Base-by-base conservation (phyloP, 2,797 vertebrate species). In the Hydrolagus colliei region DNA sequence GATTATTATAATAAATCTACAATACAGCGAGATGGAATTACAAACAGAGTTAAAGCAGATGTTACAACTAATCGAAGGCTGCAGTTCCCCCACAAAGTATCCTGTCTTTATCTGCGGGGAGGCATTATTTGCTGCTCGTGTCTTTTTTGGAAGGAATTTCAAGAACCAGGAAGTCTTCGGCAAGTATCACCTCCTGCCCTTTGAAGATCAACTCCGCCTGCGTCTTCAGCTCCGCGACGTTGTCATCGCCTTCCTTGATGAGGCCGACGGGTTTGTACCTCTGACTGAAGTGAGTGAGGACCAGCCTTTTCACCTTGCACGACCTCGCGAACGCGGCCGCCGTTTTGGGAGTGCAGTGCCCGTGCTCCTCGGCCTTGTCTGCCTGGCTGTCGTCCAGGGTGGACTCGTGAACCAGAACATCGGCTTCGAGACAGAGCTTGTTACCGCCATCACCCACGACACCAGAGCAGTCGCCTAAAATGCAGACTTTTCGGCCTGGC, bases 251-350 rank as follows among this genome's bases (percentile, higher is more conserved):
- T 1, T 95, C 94, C 1, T 86, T 92, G 11, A 87, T 87, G 87
- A 91, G 88, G 0, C 89, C 86, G 0, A 88, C 67, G 0, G 97
- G 96, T 86, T 94, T 96, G 87, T 97, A 98, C 16, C 97, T 89
- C 91, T 99, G 97, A 88, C 97, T 98, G 90, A 99, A 97, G 89
- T 99, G 97, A 62, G 95, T 93, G 86, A 99, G 90, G 72, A 96
- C 93, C 89, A 99, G 91, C 27, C 72, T 92, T 16, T 65, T 91
- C 0, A 87, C 96, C 0, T 85, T 2, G 86, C 96, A 98, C 0
- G 85, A 59, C 32, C 87, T 91, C 0, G 97, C 97, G 76, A 96
- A 93, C 0, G 86, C 90, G 0, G 96, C 93, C 0, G 97, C 97
- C 95, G 93, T 94, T 20, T 87, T 90, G 0, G 97, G 97, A 0